Base-by-base conservation (phyloP, 2,113 vertebrate genomes). In the Elachura formosa region DNA sequence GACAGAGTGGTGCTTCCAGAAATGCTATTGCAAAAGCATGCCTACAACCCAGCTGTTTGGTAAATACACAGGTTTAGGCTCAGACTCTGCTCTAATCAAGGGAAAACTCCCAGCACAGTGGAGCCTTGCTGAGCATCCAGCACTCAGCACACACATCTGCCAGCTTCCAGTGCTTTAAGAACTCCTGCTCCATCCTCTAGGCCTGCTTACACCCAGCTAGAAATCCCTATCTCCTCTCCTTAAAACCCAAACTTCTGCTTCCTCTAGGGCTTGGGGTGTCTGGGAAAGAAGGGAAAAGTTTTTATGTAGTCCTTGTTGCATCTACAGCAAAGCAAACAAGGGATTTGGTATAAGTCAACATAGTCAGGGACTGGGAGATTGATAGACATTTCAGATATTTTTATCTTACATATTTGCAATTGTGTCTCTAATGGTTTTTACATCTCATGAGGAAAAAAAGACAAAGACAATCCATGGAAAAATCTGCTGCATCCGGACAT, bases 1-100 rank as follows among this genome's bases (percentile, higher is more conserved):
- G 61, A 38, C 28, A 58, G 63, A 68, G 8, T 20, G 23, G 31
- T 67, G 48, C n/a, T 96, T 97, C 92, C 88, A 93, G 89, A 94
- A 97, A 94, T 41, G 45, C 49, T 77, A 52, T 55, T 88, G 55
- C 54, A 77, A 91, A 85, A 95, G 9, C 52, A 69, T 33, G 41
- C 34, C 80, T 72, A 20, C 34, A 68, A 20, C 71, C 46, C 77
- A 91, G 67, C 24, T 78, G 18, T 75, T 87, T 48, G 38, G 34
- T 51, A 38, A 94, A 78, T 7, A 48, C 10, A 16, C 49, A 84
- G 58, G 6, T 36, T 49, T 86, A 56, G 51, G 68, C 82, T 66
- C 83, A 84, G 49, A 23, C 29, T 66, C 54, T 68, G 54, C 52
- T 74, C 23, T 64, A 85, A 84, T 36, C 46, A 58, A 62, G 26